phyloP scores from a whole-genome alignment of 2,113 vertebrate genomes.

The Ciconia boyciana region DNA sequence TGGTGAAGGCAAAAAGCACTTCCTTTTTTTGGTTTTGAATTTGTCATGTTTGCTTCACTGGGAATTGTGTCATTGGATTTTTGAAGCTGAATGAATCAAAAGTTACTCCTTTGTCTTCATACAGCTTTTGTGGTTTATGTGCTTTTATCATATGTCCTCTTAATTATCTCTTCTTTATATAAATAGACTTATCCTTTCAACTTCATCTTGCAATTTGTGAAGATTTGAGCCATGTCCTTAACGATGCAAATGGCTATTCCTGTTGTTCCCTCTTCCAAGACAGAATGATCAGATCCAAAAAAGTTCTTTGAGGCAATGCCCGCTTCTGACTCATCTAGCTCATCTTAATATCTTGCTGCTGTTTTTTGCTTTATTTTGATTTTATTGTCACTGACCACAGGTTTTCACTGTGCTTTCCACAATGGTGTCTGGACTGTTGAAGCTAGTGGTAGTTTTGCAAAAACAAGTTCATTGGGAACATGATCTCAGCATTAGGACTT shows the following conservation, averaged over 20 bases:
- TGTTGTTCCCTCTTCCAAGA: neutral
- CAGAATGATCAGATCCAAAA: neutral
- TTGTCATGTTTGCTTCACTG: neutral
- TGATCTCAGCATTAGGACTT: neutral
- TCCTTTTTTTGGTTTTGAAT: neutral
- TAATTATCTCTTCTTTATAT: neutral
- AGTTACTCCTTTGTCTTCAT: neutral
- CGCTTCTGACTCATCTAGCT: neutral
- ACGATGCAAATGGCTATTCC: neutral
- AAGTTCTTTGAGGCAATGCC: neutral
- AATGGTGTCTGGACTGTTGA: neutral
- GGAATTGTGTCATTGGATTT: neutral
- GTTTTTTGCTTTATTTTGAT: neutral
- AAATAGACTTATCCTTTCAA: neutral
- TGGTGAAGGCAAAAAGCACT: neutral
- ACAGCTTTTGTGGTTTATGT: neutral
- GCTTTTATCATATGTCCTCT: neutral
- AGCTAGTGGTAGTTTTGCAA: neutral
- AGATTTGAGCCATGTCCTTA: neutral
- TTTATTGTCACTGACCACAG: neutral
- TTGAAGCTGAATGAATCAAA: neutral
- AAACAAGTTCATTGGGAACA: neutral
- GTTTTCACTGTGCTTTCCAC: neutral
- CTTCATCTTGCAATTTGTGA: neutral
- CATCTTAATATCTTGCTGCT: neutral